phyloP scores from a whole-genome alignment of 2,113 vertebrate genomes.

The Tenebrosternarchus preto region DNA sequence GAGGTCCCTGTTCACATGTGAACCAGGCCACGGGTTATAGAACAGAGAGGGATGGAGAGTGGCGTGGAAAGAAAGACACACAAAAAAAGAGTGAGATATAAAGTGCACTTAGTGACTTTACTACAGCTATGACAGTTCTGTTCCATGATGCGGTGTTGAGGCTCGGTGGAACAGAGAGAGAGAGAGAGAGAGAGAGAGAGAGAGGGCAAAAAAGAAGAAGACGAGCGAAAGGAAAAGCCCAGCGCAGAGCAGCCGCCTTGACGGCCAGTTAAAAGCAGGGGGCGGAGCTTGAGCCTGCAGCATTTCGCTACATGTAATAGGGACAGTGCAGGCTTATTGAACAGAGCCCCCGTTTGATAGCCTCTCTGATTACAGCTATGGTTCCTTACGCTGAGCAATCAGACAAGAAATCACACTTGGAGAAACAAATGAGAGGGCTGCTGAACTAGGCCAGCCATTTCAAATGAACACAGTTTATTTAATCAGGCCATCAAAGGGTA shows the following conservation, averaged over 20 bases:
- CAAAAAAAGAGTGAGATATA: slow-evolving; percentile 6
- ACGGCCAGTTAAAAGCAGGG: no score
- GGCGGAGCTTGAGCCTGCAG: background rate
- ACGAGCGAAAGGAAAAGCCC: background rate
- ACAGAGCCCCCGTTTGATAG: slow-evolving; percentile 30
- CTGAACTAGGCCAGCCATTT: slow-evolving; percentile 30
- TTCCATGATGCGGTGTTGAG: slow-evolving; percentile 48
- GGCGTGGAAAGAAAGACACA: slow-evolving; percentile 35
- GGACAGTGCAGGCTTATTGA: slow-evolving; percentile 29
- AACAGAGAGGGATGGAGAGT: slow-evolving; percentile 17
- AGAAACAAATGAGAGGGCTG: slow-evolving; percentile 42
- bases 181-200: background rate
- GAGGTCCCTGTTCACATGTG: background rate
- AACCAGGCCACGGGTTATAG: background rate
- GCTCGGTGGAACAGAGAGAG: slow-evolving; percentile 16
- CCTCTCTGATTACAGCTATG: slow-evolving; percentile 32
- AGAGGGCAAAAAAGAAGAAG: slow-evolving; percentile 16
- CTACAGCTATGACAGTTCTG: slow-evolving; percentile 33
- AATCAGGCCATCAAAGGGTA: slow-evolving; percentile 48
- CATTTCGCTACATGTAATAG: slow-evolving; percentile 4
- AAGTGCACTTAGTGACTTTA: slow-evolving; percentile 25
- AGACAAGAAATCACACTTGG: slow-evolving; percentile 42
- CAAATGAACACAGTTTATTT: slow-evolving; percentile 42
- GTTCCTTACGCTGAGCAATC: slow-evolving; percentile 34
- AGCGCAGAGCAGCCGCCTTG: background rate